Evolutionary conservation across 2,888 invertebrate species (phyloP).

Genomic region (Steinernema carpocapsae): DNA sequence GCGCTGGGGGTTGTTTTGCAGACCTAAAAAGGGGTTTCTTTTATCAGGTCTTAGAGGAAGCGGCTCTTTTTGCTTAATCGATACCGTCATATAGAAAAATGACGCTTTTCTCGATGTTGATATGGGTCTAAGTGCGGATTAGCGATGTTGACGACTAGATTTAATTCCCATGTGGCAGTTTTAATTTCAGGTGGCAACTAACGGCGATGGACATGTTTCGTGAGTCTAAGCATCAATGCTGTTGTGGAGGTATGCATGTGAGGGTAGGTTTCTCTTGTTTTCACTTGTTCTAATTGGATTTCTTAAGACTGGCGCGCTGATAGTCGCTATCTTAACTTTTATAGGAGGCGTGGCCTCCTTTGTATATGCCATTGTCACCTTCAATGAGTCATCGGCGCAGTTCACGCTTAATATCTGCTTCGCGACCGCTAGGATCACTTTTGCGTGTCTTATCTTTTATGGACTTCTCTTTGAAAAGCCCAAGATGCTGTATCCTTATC

Average conservation of each 20-base stretch:
- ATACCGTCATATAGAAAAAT: too few relatives aligned
- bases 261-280: neutral
- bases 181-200: too few relatives aligned
- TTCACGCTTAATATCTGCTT: neutral
- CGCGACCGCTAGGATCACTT: neutral
- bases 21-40: too few relatives aligned
- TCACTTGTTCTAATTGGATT: neutral
- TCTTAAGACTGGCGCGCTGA: neutral
- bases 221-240: neutral
- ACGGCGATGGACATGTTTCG: slow-evolving; percentile 1
- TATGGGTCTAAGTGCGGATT: too few relatives aligned
- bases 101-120: too few relatives aligned
- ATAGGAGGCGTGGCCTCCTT: neutral
- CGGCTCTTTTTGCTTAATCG: too few relatives aligned
- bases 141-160: too few relatives aligned
- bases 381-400: too few relatives aligned
- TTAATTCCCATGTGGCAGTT: too few relatives aligned
- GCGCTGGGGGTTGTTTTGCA: too few relatives aligned
- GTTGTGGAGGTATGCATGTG: slow-evolving; percentile 11
- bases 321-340: neutral
- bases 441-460: neutral
- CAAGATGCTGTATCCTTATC: slow-evolving; percentile 12
- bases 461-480: neutral
- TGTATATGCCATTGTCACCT: too few relatives aligned
- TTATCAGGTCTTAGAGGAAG: too few relatives aligned